A percentile compares a stretch with the other conserved stretches of the same genome.
Conservation (phyloP, 2,113 vertebrate genomes). For the Eublepharis macularius region DNA sequence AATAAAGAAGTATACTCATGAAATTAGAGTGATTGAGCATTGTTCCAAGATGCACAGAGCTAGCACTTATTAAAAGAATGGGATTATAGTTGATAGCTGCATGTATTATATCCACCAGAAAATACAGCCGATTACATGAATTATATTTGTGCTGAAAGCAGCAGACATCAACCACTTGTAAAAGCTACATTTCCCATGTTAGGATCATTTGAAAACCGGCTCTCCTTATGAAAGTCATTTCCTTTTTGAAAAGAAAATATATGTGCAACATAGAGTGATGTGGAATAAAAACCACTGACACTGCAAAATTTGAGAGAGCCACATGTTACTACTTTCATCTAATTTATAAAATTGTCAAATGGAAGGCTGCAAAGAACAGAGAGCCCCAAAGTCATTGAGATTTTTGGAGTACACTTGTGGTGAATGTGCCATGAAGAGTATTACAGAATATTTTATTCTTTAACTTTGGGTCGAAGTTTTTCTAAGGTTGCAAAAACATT, state of each 20-base stretch:
- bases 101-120: slow-evolving; percentile 41
- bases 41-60: slow-evolving; percentile 46
- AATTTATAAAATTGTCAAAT: slow-evolving; percentile 49
- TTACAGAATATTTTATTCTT: slow-evolving; percentile 1
- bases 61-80: slow-evolving; percentile 48
- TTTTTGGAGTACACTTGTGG: slow-evolving; percentile 1
- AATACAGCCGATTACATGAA: slow-evolving; percentile 46
- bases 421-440: neutral
- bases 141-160: slow-evolving; percentile 49
- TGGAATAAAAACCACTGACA: slow-evolving; percentile 37
- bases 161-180: slow-evolving; percentile 36
- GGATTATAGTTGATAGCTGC: slow-evolving; percentile 28
- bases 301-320: slow-evolving; percentile 26
- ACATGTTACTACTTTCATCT: slow-evolving; percentile 45
- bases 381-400: slow-evolving; percentile 13
- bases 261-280: slow-evolving; percentile 25
- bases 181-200: neutral
- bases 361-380: slow-evolving; percentile 28
- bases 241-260: slow-evolving; percentile 32
- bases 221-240: slow-evolving; percentile 58
- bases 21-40: slow-evolving; percentile 50
- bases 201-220: slow-evolving; percentile 40
- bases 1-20: slow-evolving; percentile 16
- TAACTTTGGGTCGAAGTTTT: slow-evolving; percentile 1
- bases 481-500: neutral